These are phyloP conservation scores for Spea hammondii DNA, from an alignment of 2,797 vertebrate species.

Conservation along the genomic window DNA sequence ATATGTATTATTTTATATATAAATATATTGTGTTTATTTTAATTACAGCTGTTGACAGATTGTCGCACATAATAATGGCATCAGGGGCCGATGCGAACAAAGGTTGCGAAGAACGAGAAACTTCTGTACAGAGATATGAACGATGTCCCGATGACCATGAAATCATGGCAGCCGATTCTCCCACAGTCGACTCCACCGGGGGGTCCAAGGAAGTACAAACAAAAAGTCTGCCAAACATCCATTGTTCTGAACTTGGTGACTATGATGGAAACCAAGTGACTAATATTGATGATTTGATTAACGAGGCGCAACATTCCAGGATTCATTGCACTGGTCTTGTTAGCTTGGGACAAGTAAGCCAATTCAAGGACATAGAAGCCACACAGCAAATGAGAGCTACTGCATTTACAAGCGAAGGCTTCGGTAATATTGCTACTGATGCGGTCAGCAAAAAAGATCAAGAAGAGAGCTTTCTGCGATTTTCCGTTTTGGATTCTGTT, in stretches of 20 bases:
- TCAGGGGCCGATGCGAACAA: constrained; percentile 61
- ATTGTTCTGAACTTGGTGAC: constrained; percentile 29
- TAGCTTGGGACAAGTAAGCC: constrained; percentile 7
- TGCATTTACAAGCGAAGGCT: constrained; percentile 1
- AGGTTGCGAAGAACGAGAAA: constrained; percentile 33
- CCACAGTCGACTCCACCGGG: constrained; percentile 5
- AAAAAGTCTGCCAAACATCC: constrained; percentile 1
- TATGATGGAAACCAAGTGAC: constrained; percentile 62
- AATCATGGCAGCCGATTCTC: constrained; percentile 9
- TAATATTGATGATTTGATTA: constrained; percentile 69
- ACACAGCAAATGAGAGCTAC: constrained; percentile 48
- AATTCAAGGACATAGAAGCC: constrained; percentile 46
- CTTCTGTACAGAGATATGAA: constrained; percentile 42
- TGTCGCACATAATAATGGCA: constrained; percentile 69
- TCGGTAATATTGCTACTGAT: not conserved
- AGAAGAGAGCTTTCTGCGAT: constrained; percentile 58
- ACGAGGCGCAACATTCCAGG: constrained; percentile 58
- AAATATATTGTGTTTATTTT: constrained; percentile 22
- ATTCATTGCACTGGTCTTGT: not conserved
- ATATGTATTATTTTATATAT: too few species aligned
- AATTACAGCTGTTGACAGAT: constrained; percentile 74
- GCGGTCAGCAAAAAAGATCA: not conserved
- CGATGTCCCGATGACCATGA: constrained; percentile 42
- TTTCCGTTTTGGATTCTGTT: constrained; percentile 68
- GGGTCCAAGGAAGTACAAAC: constrained; percentile 4